Percentiles rank a stretch among this genome's conserved stretches.
phyloP scores from a whole-genome alignment of 2,888 invertebrate genomes.

The Phorcus lineatus region DNA sequence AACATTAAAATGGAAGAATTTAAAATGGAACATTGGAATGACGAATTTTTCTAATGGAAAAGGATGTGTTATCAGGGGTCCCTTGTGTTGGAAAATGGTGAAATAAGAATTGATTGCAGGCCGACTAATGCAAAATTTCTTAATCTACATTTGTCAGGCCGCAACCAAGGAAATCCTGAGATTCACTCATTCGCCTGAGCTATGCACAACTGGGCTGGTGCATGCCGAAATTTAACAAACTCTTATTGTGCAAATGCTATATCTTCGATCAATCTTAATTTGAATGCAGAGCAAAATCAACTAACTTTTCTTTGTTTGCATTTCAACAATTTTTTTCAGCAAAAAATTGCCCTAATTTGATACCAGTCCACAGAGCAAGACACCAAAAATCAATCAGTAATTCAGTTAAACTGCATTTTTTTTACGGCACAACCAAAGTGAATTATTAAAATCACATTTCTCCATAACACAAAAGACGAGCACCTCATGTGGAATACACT shows the following conservation, averaged over 20 bases:
- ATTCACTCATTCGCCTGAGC: neutral
- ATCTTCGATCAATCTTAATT: conserved; percentile 1
- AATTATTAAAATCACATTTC: no score
- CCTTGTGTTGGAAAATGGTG: no score
- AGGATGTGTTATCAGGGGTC: no score
- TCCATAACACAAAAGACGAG: no score
- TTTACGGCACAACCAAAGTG: no score
- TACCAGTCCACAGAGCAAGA: neutral
- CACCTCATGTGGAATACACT: no score
- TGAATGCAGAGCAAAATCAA: neutral
- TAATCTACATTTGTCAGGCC: neutral
- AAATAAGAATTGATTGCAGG: no score
- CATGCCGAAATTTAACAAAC: neutral
- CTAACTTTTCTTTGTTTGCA: neutral
- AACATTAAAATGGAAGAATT: no score
- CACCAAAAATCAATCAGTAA: neutral
- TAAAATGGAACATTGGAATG: no score
- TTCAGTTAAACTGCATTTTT: no score
- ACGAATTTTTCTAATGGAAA: no score
- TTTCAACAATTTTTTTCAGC: neutral
- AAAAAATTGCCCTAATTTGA: neutral
- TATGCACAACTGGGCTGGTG: neutral
- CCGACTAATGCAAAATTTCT: neutral
- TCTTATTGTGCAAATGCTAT: neutral
- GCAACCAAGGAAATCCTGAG: neutral